Base-by-base conservation (phyloP, 1,140 invertebrate species). In the Vanessa tameamea region DNA sequence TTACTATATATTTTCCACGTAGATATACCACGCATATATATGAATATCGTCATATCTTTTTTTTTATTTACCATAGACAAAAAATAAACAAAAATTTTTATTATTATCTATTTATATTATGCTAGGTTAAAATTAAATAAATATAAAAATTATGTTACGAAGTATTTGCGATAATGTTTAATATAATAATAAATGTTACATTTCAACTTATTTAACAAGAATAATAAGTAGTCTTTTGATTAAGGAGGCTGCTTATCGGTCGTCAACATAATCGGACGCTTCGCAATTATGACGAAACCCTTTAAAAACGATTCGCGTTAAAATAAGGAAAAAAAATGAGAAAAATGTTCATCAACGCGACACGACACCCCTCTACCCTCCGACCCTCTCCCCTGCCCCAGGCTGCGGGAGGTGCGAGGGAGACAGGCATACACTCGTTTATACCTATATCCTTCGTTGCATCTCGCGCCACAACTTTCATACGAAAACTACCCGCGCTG, bases 311-410 rank as follows among this genome's bases (percentile, higher is more conserved):
- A 90, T 91, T 91, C 89, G 87, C 87, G 85, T 88, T 87, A 91
- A 90, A 92, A 91, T 88, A 90, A 90, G 87, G 87, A 89, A 90
- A 89, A 51, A 86, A 90, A 90, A 91, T 86, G 89, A 88, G 88
- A 92, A 91, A 91, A 92, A 90, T 92, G 89, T 91, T 92, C 90
- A 92, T 92, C 90, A 92, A 91, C 90, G 90, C 90, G 90, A 92
- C 90, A 92, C 88, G 83, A 87, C 86, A 79, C 87, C 84, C 85
- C 82, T 75, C 81, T 69, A 48, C 78, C 70, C 78, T 75, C 80
- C 76, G 51, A 78, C 77, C 76, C 78, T 76, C 80, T 73, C 82
- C 82, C 66, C 75, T 77, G 84, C 88, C 80, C 80, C 85, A 80
- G 87, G 88, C 88, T 85, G 86, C 83, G 88, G 90, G 88, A 82